Percentiles rank a stretch among this genome's conserved stretches.
phyloP scores from a whole-genome alignment of 2,113 vertebrate genomes.

The Corvus cornix region DNA sequence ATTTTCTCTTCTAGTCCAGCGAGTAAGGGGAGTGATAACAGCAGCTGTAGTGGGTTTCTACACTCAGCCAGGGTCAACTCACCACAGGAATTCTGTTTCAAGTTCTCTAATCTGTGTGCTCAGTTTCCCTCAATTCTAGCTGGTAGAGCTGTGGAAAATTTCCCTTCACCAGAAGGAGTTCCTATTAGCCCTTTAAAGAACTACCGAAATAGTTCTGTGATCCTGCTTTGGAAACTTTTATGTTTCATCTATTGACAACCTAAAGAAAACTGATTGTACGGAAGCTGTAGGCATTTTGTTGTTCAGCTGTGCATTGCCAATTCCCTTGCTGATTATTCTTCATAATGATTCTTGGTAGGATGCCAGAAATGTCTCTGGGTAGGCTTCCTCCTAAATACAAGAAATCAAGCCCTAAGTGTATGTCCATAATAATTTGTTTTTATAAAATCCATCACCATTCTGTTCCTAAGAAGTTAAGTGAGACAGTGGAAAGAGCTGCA shows the following conservation, averaged over 20 bases:
- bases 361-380: neutral
- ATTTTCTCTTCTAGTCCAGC: neutral
- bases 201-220: neutral
- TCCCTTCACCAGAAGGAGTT: neutral
- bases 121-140: neutral
- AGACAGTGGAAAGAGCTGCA: neutral
- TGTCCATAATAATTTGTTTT: neutral
- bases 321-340: neutral
- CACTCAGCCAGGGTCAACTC: neutral
- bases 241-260: neutral
- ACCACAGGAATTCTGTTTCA: neutral
- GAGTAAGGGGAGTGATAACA: neutral
- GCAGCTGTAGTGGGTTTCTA: neutral
- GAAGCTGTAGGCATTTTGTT: neutral
- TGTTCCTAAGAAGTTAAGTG: neutral
- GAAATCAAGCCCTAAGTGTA: neutral
- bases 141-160: neutral
- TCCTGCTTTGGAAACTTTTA: neutral
- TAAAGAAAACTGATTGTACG: neutral
- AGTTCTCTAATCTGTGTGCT: neutral
- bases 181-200: neutral
- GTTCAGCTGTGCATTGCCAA: neutral
- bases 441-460: neutral
- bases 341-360: neutral
- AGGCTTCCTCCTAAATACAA: neutral